A percentile compares a stretch with the other conserved stretches of the same genome.
Conservation (phyloP, 2,888 invertebrate genomes). For the Harpalus rufipes region DNA sequence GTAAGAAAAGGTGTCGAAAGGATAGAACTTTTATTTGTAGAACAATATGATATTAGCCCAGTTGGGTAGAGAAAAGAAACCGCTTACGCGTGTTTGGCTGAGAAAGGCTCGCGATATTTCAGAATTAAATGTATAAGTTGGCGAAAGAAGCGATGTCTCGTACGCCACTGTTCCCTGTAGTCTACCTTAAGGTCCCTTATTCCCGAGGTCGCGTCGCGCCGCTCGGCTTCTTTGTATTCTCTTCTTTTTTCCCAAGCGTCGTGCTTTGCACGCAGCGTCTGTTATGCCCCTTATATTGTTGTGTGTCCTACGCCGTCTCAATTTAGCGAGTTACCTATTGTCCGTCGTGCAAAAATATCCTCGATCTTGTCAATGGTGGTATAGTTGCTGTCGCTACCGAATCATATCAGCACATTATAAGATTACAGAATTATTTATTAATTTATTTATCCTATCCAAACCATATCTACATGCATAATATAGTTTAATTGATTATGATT, state of each 20-base stretch:
- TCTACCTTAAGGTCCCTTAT: slow-evolving; percentile 49
- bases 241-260: slow-evolving; percentile 58
- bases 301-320: slow-evolving; percentile 58
- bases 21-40: slow-evolving; percentile 16
- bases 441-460: no score
- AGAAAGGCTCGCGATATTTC: slow-evolving; percentile 34
- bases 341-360: slow-evolving; percentile 57
- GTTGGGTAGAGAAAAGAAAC: slow-evolving; percentile 8
- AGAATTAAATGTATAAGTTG: slow-evolving; percentile 54
- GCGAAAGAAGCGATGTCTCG: slow-evolving; percentile 52
- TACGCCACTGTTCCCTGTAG: slow-evolving; percentile 47
- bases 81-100: slow-evolving; percentile 39
- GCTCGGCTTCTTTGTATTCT: slow-evolving; percentile 43
- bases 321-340: slow-evolving; percentile 63
- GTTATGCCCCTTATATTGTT: slow-evolving; percentile 64
- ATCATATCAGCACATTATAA: no score
- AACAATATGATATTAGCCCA: background rate
- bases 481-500: no score
- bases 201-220: slow-evolving; percentile 10
- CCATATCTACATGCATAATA: no score
- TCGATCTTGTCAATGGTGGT: slow-evolving; percentile 10
- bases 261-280: slow-evolving; percentile 59
- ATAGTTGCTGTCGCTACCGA: no score
- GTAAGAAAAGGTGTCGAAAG: background rate
- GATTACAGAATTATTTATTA: no score